Conservation (phyloP, 2,797 vertebrate genomes). For the Cottoperca gobio region DNA sequence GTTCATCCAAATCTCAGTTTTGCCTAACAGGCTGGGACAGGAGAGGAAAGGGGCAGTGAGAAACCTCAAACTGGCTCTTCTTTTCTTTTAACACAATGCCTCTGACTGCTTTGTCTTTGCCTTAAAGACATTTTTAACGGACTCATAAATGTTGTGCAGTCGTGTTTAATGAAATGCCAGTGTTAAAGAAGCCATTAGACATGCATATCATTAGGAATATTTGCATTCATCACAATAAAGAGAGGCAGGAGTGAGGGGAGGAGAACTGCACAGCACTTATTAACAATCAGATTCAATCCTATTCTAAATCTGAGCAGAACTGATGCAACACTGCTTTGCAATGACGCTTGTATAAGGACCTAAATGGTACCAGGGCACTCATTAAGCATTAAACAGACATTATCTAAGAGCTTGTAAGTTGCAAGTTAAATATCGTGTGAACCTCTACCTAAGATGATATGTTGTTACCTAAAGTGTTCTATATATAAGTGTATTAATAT, state of each 20-base stretch:
- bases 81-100: neutral
- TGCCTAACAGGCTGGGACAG: conserved; percentile 51
- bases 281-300: conserved; percentile 8
- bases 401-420: conserved; percentile 43
- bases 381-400: conserved; percentile 62
- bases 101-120: conserved; percentile 30
- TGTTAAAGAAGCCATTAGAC: conserved; percentile 15
- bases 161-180: conserved; percentile 28
- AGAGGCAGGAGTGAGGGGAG: neutral
- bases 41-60: conserved; percentile 21
- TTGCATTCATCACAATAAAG: conserved; percentile 16
- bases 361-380: conserved; percentile 25
- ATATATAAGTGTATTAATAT: conserved; percentile 33
- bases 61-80: conserved; percentile 30
- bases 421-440: conserved; percentile 19
- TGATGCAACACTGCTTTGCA: conserved; percentile 10
- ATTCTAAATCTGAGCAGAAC: conserved; percentile 6
- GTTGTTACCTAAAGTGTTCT: conserved; percentile 13
- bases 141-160: conserved; percentile 18
- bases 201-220: conserved; percentile 3
- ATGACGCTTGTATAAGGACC: conserved; percentile 31
- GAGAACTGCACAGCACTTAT: neutral
- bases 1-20: conserved; percentile 51
- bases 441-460: conserved; percentile 28
- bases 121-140: conserved; percentile 10